Evolutionary conservation across 1,140 invertebrate genomes (phyloP).

Genomic region (Chlorops oryzae): DNA sequence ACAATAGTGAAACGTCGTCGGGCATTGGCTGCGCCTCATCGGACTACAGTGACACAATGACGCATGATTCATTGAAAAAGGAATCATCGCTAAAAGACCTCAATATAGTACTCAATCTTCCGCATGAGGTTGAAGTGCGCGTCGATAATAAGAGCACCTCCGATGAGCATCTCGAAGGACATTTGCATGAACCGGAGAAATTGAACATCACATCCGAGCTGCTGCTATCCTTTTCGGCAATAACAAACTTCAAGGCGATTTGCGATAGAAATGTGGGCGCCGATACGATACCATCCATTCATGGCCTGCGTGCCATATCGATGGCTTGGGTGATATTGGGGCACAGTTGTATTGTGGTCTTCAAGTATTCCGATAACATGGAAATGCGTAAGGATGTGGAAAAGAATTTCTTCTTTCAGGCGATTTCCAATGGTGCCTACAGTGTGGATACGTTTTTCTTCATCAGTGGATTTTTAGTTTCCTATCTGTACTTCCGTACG

Average conservation of each 20-base stretch:
- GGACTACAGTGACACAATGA: conserved; percentile 42
- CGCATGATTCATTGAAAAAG: conserved; percentile 25
- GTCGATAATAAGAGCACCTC: conserved; percentile 54
- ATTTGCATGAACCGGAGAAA: conserved; percentile 46
- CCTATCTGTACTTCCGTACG: conserved; percentile 77
- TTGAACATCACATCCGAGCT: conserved; percentile 61
- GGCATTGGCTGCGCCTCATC: conserved; percentile 49
- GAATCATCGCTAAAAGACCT: conserved; percentile 35
- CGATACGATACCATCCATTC: conserved; percentile 74
- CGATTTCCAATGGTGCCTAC: conserved; percentile 78
- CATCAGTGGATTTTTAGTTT: conserved; percentile 68
- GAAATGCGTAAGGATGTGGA: conserved; percentile 70
- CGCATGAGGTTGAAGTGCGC: conserved; percentile 12
- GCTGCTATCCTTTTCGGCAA: conserved; percentile 71
- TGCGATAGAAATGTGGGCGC: conserved; percentile 70
- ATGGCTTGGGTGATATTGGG: conserved; percentile 92
- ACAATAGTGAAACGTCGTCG: conserved; percentile 45
- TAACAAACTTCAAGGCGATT: conserved; percentile 67
- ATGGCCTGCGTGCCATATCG: conserved; percentile 75
- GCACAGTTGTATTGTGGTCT: conserved; percentile 77
- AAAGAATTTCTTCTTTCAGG: conserved; percentile 74
- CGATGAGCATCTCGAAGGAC: conserved; percentile 54
- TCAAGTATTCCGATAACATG: conserved; percentile 81
- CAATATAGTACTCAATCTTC: conserved; percentile 38
- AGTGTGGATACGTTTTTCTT: conserved; percentile 92